A percentile compares a stretch with the other conserved stretches of the same genome.
Conservation (phyloP, 2,888 invertebrate species). For the Fabriciana adippe region DNA sequence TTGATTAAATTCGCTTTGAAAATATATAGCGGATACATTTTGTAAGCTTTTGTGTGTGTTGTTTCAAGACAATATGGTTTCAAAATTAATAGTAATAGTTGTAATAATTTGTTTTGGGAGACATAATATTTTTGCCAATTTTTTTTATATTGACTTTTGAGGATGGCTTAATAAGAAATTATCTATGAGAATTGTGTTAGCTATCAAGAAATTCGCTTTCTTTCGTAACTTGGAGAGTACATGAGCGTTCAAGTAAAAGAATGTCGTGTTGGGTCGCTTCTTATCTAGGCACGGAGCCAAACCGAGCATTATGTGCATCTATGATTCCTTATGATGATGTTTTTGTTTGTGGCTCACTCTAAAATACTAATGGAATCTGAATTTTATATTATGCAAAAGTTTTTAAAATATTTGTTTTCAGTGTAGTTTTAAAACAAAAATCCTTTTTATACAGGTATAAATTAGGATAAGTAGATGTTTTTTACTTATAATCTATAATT, state of each 20-base stretch:
- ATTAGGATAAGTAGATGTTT: too few species aligned
- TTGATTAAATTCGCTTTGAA: too few species aligned
- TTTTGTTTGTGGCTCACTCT: constrained; percentile 42
- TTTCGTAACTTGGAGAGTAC: constrained; percentile 26
- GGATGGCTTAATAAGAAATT: too few species aligned
- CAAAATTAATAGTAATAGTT: too few species aligned
- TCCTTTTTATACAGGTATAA: too few species aligned
- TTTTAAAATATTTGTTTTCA: background rate
- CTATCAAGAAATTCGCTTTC: constrained; percentile 12
- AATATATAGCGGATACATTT: too few species aligned
- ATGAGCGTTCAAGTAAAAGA: constrained; percentile 60
- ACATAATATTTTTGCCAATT: too few species aligned
- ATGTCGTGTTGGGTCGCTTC: constrained; percentile 57
- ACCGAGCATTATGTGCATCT: constrained; percentile 46
- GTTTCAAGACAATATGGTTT: too few species aligned
- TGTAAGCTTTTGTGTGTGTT: too few species aligned
- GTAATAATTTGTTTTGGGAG: too few species aligned
- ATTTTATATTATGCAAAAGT: constrained; percentile 16
- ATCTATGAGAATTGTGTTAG: background rate
- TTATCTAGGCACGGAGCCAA: constrained; percentile 56
- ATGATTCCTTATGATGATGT: constrained; percentile 46
- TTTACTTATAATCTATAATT: too few species aligned
- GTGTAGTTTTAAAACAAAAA: background rate
- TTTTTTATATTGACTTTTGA: background rate
- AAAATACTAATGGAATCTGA: constrained; percentile 30